Percentiles rank a stretch among this genome's conserved stretches.
phyloP scores from a whole-genome alignment of 2,888 invertebrate species.

The Sarcophaga carnaria region DNA sequence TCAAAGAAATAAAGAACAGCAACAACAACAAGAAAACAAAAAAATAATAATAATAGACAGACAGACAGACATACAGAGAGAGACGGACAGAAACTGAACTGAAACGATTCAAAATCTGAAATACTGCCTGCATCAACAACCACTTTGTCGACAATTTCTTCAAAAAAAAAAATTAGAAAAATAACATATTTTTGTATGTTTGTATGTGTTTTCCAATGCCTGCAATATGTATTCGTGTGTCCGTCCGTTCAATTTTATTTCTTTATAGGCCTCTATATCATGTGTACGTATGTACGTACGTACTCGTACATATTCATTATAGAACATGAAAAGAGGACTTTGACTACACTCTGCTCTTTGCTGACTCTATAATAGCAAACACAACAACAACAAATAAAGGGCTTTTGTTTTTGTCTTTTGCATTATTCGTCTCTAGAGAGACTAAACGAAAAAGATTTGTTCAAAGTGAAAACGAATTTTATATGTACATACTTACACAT shows the following conservation, averaged over 20 bases:
- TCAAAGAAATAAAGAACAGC: conserved; percentile 56
- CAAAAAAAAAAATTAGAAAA: too few relatives aligned
- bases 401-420: conserved; percentile 9
- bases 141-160: conserved; percentile 20
- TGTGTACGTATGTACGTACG: neutral
- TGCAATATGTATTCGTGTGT: neutral
- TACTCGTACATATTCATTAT: neutral
- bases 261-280: conserved; percentile 8
- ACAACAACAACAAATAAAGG: neutral
- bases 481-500: neutral
- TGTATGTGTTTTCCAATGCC: neutral
- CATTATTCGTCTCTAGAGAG: conserved; percentile 55
- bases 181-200: neutral
- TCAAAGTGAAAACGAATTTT: conserved; percentile 43
- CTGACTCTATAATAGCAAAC: neutral
- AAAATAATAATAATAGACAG: conserved; percentile 14
- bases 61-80: too few relatives aligned
- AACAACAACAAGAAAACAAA: neutral
- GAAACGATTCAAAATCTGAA: conserved; percentile 48
- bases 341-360: conserved; percentile 9
- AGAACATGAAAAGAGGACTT: conserved; percentile 11
- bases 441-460: conserved; percentile 32
- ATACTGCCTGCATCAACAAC: conserved; percentile 47
- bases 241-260: neutral
- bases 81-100: neutral